These are phyloP conservation scores for Chionis minor DNA, from an alignment of 2,113 vertebrate species.

Conservation along the genomic window DNA sequence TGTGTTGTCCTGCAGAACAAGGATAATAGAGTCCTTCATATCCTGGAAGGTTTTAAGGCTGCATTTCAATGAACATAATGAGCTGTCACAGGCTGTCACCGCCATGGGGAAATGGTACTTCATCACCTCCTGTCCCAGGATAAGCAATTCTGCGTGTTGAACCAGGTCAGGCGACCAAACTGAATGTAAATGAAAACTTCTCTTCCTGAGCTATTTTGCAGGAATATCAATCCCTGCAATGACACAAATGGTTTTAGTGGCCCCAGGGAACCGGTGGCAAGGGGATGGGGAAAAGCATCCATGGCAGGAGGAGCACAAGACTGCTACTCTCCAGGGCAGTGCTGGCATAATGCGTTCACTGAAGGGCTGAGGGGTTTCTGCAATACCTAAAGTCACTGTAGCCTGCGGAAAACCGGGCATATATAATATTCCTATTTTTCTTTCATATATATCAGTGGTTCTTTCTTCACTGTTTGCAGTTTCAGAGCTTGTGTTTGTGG, in stretches of 20 bases:
- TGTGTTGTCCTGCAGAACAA: not conserved
- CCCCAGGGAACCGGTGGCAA: not conserved
- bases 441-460: not conserved
- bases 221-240: not conserved
- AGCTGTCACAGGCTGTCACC: not conserved
- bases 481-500: not conserved
- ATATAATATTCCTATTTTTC: not conserved
- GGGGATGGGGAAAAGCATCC: not conserved
- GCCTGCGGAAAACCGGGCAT: not conserved
- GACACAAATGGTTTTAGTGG: not conserved
- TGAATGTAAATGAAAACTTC: not conserved
- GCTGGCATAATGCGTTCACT: not conserved
- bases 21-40: not conserved
- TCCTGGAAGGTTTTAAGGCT: not conserved
- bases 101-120: not conserved
- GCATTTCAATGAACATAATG: not conserved
- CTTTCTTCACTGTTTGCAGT: not conserved
- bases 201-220: not conserved
- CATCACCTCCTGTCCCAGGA: not conserved
- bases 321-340: not conserved
- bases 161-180: not conserved
- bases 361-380: not conserved
- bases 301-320: not conserved
- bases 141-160: not conserved
- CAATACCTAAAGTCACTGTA: not conserved